These are phyloP conservation scores for Ips nitidus DNA, from an alignment of 1,140 invertebrate genomes.

Conservation along the genomic window DNA sequence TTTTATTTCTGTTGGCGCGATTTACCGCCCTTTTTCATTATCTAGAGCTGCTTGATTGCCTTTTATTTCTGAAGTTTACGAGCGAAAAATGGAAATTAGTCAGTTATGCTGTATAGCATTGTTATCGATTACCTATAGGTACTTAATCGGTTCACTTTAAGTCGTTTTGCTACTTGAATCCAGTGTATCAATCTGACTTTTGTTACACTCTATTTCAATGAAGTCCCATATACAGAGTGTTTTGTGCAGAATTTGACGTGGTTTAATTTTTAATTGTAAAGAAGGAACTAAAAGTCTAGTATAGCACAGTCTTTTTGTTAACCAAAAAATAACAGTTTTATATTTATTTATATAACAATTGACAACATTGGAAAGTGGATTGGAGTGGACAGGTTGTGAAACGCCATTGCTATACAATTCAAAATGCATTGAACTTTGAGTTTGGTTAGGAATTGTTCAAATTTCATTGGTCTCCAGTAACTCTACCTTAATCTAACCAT, in stretches of 20 bases:
- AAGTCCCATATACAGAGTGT: background rate
- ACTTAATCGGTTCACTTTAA: background rate
- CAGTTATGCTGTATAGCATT: background rate
- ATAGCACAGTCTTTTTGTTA: no score
- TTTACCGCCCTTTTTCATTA: slow-evolving; percentile 14
- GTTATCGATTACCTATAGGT: background rate
- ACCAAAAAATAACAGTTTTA: no score
- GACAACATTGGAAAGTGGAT: no score
- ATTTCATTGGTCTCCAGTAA: no score
- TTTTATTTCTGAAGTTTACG: slow-evolving; percentile 9
- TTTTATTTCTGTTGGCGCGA: background rate
- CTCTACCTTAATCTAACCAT: no score
- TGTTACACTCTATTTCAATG: background rate
- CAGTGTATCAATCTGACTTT: background rate
- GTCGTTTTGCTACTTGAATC: background rate
- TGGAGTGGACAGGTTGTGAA: no score
- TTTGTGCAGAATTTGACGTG: background rate
- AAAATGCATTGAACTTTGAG: no score
- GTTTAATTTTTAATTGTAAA: background rate
- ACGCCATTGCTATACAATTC: no score
- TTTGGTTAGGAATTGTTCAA: no score
- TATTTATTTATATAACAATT: no score
- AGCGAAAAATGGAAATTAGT: slow-evolving; percentile 11
- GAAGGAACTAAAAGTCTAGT: no score
- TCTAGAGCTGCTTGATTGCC: background rate